phyloP scores from a whole-genome alignment of 1,140 invertebrate species.

The Sweltsa coloradensis region DNA sequence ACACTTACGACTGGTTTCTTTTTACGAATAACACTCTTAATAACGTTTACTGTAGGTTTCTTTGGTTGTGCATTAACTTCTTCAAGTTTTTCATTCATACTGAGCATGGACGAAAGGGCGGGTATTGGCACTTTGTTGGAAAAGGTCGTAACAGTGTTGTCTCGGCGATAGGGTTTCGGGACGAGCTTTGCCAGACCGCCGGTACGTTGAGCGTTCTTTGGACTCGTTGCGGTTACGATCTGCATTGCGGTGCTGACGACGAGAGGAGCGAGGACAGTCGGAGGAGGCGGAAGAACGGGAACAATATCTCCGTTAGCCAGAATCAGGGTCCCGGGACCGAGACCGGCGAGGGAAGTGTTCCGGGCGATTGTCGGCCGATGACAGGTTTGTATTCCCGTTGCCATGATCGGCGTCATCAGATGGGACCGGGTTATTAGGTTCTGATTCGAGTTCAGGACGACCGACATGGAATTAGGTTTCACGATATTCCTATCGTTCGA shows the following conservation, averaged over 20 bases:
- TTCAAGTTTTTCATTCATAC: no score
- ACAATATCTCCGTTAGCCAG: constrained; percentile 7
- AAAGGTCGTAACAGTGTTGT: constrained; percentile 6
- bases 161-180: neutral
- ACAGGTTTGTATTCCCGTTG: constrained; percentile 5
- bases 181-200: neutral
- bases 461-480: no score
- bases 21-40: no score
- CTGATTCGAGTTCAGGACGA: no score
- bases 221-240: neutral
- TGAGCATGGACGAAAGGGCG: neutral
- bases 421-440: constrained; percentile 6
- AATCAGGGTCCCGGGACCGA: constrained; percentile 8
- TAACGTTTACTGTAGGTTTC: no score
- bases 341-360: neutral
- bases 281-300: constrained; percentile 4
- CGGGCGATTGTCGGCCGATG: neutral
- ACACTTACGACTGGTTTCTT: no score
- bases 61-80: no score
- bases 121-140: constrained; percentile 10
- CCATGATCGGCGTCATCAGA: constrained; percentile 5
- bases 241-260: neutral
- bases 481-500: no score
- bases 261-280: neutral
- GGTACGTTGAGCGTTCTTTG: neutral